Base-by-base conservation (phyloP, 2,797 vertebrate genomes). In the Buceros bicornis region DNA sequence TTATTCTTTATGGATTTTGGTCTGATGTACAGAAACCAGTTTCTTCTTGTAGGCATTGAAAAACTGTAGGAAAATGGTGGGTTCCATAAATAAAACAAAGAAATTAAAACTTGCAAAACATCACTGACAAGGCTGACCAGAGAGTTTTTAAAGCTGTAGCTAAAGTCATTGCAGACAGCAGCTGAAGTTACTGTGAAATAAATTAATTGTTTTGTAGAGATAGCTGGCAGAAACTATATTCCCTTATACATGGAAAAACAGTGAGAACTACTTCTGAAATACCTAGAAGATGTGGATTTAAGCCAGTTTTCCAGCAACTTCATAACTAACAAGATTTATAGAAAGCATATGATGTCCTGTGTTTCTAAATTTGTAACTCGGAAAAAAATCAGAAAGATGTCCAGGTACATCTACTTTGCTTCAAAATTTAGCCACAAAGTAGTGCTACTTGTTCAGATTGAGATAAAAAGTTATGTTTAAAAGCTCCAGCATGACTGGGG, bases 231-330 rank as follows among this genome's bases (percentile, higher is more conserved):
- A 92, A 81, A 67, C 81, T 74, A 21, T 67, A 76, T 62, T 95
- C 48, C 33, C 8, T 87, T 37, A 31, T n/a, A 89, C 7, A 7
- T 16, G 45, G 87, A 95, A 86, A 93, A 89, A 43, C 21, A 87
- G 17, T 65, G 54, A 92, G 84, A 82, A 73, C 74, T 92, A 64
- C 93, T 94, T 80, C 53, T 61, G 29, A 91, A 93, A 93, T 76
- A 71, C 51, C 19, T 80, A 81, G 87, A 93, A 73, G 31, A n/a
- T 48, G 54, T 77, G 87, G 88, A 50, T 48, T 80, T 74, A 45
- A 33, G 66, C 94, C 97, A 96, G 87, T 82, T 97, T 95, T 83
- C 93, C 93, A 94, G 61, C 6, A 76, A 54, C 79, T 89, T 91
- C 43, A 42, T 81, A 96, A 92, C 48, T 87, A 92, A 26, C 35